phyloP scores from a whole-genome alignment of 2,113 vertebrate genomes.

The Chinchilla lanigera region DNA sequence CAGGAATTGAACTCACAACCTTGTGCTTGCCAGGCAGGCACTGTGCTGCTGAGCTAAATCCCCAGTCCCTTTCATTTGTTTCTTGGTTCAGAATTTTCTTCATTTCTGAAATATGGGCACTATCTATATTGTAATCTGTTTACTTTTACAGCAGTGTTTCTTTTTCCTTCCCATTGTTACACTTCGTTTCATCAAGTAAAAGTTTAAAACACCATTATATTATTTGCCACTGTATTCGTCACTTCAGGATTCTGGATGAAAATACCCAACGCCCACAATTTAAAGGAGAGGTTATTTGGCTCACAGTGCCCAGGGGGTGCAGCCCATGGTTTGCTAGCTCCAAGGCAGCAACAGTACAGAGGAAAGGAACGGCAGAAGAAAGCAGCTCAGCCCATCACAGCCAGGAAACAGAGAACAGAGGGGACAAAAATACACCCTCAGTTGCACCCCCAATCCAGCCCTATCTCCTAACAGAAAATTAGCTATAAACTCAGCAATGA shows the following conservation, averaged over 20 bases:
- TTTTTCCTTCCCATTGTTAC: constrained; percentile 17
- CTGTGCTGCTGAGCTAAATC: no score
- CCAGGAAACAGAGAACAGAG: not conserved
- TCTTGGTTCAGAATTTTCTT: not conserved
- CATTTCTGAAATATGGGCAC: constrained; percentile 3
- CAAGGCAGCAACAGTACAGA: not conserved
- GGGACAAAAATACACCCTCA: not conserved
- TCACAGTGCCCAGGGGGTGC: not conserved
- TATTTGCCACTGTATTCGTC: not conserved
- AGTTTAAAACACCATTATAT: not conserved
- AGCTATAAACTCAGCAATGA: not conserved
- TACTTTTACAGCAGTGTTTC: not conserved
- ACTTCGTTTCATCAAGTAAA: not conserved
- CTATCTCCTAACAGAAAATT: not conserved
- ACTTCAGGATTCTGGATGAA: not conserved
- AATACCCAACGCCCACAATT: not conserved
- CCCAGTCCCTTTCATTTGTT: no score
- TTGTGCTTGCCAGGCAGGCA: no score
- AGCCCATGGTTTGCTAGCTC: not conserved
- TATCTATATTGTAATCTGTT: not conserved
- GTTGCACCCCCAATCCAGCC: not conserved
- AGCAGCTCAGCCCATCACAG: not conserved
- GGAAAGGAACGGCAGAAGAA: not conserved
- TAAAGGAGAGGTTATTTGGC: not conserved
- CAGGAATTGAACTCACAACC: no score